Evolutionary conservation across 1,140 invertebrate species (phyloP).

Genomic region (Macrotrachela quadricornifera): DNA sequence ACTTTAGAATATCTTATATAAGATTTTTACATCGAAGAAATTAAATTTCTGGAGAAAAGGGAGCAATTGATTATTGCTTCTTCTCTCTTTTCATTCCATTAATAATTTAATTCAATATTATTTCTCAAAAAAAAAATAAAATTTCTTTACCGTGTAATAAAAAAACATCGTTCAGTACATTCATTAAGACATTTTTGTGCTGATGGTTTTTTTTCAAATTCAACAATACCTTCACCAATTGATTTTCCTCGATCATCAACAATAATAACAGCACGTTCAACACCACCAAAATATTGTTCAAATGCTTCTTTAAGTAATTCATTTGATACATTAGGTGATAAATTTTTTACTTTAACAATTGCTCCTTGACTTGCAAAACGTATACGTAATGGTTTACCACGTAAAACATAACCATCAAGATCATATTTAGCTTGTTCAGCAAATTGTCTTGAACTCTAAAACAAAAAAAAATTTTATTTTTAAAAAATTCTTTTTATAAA

Average conservation of each 20-base stretch:
- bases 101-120: too few relatives aligned
- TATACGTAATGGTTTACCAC: conserved; percentile 64
- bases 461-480: too few relatives aligned
- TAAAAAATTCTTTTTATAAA: too few relatives aligned
- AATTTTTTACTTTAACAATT: conserved; percentile 71
- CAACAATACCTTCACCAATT: conserved; percentile 80
- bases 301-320: conserved; percentile 79
- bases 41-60: too few relatives aligned
- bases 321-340: conserved; percentile 75
- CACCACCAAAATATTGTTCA: conserved; percentile 69
- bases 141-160: too few relatives aligned
- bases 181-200: conserved; percentile 63
- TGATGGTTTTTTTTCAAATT: conserved; percentile 69
- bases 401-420: conserved; percentile 64
- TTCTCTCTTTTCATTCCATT: too few relatives aligned
- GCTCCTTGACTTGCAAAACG: conserved; percentile 83
- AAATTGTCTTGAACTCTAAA: conserved; percentile 78
- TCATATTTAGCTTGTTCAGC: conserved; percentile 85
- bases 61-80: too few relatives aligned
- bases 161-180: conserved; percentile 75
- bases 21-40: too few relatives aligned
- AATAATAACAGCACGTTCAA: conserved; percentile 71
- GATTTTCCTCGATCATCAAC: conserved; percentile 86
- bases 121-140: too few relatives aligned
- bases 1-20: too few relatives aligned